phyloP scores from a whole-genome alignment of 2,113 vertebrate genomes.

The Taxidea taxus region DNA sequence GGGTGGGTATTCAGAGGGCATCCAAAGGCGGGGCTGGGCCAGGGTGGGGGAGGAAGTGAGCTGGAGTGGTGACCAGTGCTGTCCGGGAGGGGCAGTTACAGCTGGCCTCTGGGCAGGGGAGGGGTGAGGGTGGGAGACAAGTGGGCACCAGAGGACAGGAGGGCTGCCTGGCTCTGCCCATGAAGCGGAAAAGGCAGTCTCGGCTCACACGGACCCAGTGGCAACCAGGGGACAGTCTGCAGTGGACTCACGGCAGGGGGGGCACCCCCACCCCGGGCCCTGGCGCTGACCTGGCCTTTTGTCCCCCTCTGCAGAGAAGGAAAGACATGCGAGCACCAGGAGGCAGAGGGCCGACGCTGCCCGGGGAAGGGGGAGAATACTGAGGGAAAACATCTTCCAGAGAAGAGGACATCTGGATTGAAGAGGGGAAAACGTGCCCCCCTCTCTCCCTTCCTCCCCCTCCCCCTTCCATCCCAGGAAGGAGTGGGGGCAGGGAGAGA shows the following conservation, averaged over 20 bases:
- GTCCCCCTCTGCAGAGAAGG: background rate
- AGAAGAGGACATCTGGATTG: background rate
- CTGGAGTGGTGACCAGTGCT: background rate
- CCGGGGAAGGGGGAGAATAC: background rate
- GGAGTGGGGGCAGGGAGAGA: background rate
- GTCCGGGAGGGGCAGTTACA: background rate
- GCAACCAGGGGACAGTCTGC: background rate
- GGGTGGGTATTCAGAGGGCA: background rate
- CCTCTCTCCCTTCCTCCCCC: background rate
- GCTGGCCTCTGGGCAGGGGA: background rate
- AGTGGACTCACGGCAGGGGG: background rate
- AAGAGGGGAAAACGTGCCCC: background rate
- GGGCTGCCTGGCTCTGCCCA: background rate
- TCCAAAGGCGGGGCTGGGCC: background rate
- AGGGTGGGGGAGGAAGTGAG: background rate
- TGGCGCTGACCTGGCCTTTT: background rate
- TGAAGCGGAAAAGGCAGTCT: background rate
- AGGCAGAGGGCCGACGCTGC: background rate
- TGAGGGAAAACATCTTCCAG: background rate
- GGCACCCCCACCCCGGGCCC: background rate
- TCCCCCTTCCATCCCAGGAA: background rate
- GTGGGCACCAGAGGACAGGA: background rate
- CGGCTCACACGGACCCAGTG: fast-evolving
- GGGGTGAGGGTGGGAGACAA: background rate
- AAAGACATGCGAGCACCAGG: too few species aligned